phyloP scores from a whole-genome alignment of 2,888 invertebrate species.

The Pristionchus japonicus region DNA sequence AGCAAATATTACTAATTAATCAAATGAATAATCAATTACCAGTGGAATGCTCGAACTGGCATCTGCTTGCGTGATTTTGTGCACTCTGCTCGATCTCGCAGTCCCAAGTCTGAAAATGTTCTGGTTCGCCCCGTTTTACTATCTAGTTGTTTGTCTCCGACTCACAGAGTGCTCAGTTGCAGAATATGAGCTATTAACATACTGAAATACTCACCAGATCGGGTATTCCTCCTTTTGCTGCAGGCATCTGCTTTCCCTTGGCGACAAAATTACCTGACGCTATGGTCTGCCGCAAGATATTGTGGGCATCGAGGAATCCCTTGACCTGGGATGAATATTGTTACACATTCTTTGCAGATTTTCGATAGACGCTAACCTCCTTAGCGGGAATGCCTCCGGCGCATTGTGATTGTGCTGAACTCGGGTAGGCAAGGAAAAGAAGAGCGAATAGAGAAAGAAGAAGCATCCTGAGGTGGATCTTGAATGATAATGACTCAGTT shows the following conservation, averaged over 20 bases:
- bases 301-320: slow-evolving; percentile 17
- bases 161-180: too few relatives aligned
- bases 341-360: not conserved
- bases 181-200: too few relatives aligned
- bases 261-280: not conserved
- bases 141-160: not conserved
- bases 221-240: not conserved
- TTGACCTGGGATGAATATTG: not conserved
- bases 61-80: slow-evolving; percentile 26
- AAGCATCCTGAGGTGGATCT: not conserved
- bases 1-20: not conserved
- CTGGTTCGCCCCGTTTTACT: not conserved
- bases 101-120: not conserved
- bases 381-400: not conserved
- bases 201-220: slow-evolving; percentile 9
- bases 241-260: slow-evolving; percentile 18
- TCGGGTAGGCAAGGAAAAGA: not conserved
- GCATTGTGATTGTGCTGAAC: not conserved
- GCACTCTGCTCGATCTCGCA: slow-evolving; percentile 13
- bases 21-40: not conserved
- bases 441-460: not conserved
- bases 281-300: not conserved
- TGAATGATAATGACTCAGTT: slow-evolving; percentile 11
- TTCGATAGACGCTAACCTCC: not conserved
- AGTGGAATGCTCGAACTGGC: slow-evolving; percentile 26